phyloP scores from a whole-genome alignment of 2,888 invertebrate genomes.

The Drosophila mettleri region DNA sequence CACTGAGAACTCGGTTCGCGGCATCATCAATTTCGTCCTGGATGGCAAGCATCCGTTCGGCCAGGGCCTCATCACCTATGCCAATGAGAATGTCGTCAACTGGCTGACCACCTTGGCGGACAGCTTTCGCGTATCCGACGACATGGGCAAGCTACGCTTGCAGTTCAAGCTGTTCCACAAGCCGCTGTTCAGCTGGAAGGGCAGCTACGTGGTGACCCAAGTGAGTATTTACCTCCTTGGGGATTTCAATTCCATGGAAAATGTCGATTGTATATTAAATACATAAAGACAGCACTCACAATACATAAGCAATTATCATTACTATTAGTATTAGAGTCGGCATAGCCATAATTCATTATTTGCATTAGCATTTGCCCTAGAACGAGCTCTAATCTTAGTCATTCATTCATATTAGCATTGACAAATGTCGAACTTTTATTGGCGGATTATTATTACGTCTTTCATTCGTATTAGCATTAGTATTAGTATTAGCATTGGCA shows the following conservation, averaged over 20 bases:
- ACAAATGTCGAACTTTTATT: too few relatives aligned
- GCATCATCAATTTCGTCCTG: conserved; percentile 96
- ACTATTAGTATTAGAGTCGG: not conserved
- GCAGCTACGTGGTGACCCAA: conserved; percentile 98
- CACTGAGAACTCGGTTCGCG: conserved; percentile 95
- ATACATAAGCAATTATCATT: not conserved
- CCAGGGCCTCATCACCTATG: conserved; percentile 97
- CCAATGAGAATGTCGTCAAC: conserved; percentile 97
- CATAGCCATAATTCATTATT: not conserved
- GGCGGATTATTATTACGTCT: too few relatives aligned
- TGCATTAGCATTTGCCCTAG: not conserved
- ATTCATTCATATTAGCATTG: too few relatives aligned
- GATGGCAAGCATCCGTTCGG: conserved; percentile 98
- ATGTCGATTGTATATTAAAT: not conserved
- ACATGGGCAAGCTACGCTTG: conserved; percentile 97
- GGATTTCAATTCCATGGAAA: too few relatives aligned
- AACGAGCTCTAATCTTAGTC: too few relatives aligned
- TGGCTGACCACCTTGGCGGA: conserved; percentile 98
- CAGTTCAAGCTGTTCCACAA: conserved; percentile 97
- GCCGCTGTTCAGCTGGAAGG: conserved; percentile 98
- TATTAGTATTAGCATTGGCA: not conserved
- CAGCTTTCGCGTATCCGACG: conserved; percentile 97
- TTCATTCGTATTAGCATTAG: not conserved
- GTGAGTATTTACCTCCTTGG: conserved; percentile 86
- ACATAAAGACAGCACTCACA: not conserved